Evolutionary conservation across 2,888 invertebrate genomes (phyloP).

Genomic region (Hanleya hanleyi): DNA sequence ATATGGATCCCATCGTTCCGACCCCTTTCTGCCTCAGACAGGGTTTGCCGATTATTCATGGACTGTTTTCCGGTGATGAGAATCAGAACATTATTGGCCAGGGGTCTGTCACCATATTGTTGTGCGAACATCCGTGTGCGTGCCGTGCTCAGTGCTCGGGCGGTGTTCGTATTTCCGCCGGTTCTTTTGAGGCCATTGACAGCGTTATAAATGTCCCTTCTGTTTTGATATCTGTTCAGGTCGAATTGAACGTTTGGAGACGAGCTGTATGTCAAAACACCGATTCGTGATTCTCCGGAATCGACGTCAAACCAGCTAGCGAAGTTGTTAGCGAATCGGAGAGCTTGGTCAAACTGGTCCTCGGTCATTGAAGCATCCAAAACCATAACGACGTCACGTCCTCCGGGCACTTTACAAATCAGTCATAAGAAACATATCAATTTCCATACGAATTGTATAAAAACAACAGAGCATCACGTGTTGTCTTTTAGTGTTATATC

Average conservation of each 20-base stretch:
- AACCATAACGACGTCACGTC: slow-evolving; percentile 44
- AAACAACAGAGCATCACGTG: too few relatives aligned
- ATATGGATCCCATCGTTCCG: neutral
- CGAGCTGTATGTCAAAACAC: slow-evolving; percentile 46
- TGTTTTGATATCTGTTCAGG: neutral
- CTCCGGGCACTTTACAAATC: too few relatives aligned
- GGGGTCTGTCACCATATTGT: slow-evolving; percentile 52
- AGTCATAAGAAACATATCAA: too few relatives aligned
- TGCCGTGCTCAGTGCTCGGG: neutral
- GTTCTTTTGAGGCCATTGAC: neutral
- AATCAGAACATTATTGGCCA: slow-evolving; percentile 54
- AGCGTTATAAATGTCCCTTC: neutral
- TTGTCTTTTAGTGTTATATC: too few relatives aligned
- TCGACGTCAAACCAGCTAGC: slow-evolving; percentile 51
- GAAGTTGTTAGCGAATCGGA: slow-evolving; percentile 39
- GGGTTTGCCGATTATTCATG: neutral
- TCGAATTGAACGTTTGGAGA: slow-evolving; percentile 19
- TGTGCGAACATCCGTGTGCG: slow-evolving; percentile 48
- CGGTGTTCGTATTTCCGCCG: neutral
- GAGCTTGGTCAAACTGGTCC: slow-evolving; percentile 49
- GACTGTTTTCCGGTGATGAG: slow-evolving; percentile 50
- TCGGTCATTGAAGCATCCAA: slow-evolving; percentile 44
- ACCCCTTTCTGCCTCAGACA: neutral
- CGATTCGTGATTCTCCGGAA: slow-evolving; percentile 54
- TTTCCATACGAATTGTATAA: too few relatives aligned